These are phyloP conservation scores for Mionectes macconnelli DNA, from an alignment of 2,113 vertebrate genomes.

Conservation along the genomic window DNA sequence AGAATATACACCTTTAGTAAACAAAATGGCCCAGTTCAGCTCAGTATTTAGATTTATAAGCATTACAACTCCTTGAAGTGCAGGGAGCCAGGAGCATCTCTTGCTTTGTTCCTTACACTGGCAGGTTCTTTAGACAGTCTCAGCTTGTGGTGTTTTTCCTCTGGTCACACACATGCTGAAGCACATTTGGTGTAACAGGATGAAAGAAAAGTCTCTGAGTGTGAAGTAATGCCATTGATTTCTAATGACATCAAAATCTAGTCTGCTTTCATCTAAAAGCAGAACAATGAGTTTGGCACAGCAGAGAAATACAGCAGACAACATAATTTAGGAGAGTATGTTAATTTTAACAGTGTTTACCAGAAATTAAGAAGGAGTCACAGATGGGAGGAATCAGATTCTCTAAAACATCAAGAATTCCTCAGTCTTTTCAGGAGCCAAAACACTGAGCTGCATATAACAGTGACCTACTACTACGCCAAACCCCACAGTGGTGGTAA, in stretches of 20 bases:
- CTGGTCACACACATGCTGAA: neutral
- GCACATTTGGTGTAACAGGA: neutral
- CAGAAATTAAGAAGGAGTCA: neutral
- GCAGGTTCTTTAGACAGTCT: neutral
- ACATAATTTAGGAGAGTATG: neutral
- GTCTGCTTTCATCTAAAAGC: neutral
- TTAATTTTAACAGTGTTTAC: neutral
- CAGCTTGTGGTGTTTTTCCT: neutral
- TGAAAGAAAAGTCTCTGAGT: neutral
- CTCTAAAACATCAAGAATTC: neutral
- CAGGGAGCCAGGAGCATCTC: neutral
- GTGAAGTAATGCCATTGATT: neutral
- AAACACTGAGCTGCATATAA: neutral
- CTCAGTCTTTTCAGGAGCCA: neutral
- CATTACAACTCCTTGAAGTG: neutral
- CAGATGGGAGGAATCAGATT: neutral
- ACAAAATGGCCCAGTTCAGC: neutral
- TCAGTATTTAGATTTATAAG: neutral
- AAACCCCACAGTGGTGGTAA: neutral
- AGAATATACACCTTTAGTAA: neutral
- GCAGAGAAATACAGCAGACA: neutral
- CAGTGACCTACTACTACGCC: neutral
- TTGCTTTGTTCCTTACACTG: neutral
- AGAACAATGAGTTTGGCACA: neutral
- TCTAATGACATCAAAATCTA: neutral